Evolutionary conservation across 2,113 vertebrate genomes (phyloP).

Genomic region (Lagopus muta): DNA sequence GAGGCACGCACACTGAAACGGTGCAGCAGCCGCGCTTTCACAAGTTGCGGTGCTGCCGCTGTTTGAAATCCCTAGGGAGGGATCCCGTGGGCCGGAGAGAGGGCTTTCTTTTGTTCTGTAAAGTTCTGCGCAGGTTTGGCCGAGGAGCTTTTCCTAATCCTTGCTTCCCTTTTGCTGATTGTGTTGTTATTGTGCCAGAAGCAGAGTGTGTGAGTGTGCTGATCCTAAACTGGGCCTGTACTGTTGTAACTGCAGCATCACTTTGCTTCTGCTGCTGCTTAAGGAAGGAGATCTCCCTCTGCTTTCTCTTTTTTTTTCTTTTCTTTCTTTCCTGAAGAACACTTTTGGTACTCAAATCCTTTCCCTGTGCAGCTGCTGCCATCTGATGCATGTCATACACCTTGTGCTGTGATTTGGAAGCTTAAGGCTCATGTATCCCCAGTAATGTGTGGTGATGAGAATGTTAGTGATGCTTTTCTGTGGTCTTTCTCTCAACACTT

Average conservation of each 20-base stretch:
- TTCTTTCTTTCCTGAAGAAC: background rate
- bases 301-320: background rate
- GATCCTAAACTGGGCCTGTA: background rate
- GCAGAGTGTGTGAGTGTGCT: background rate
- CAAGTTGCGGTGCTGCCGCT: background rate
- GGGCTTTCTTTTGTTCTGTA: conserved; percentile 20
- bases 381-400: background rate
- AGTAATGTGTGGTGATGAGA: background rate
- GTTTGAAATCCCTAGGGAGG: background rate
- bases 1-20: background rate
- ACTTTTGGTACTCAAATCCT: background rate
- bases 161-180: background rate
- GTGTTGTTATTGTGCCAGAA: background rate
- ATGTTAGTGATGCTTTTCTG: background rate
- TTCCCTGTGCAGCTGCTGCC: background rate
- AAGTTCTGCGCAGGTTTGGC: background rate
- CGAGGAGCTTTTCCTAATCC: conserved; percentile 57
- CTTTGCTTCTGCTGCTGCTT: background rate
- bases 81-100: background rate
- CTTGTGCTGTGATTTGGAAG: background rate
- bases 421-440: background rate
- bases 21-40: background rate
- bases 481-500: background rate
- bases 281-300: background rate
- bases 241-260: background rate